These are phyloP conservation scores for Anguilla japonica DNA, from an alignment of 2,113 vertebrate genomes.

Conservation along the genomic window DNA sequence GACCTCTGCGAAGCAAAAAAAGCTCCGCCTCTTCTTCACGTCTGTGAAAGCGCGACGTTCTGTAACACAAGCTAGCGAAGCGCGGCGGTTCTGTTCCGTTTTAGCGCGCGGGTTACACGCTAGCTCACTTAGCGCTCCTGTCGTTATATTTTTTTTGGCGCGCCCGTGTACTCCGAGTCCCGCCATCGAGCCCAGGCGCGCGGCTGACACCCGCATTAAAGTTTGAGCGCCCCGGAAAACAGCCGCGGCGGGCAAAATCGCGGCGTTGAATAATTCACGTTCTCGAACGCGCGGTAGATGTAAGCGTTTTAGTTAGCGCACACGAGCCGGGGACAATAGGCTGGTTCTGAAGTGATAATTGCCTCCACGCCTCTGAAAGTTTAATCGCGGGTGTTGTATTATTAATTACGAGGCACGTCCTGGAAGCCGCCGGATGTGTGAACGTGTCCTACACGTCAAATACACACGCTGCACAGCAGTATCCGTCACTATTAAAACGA, in stretches of 20 bases:
- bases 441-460: background rate
- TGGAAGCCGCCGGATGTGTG: background rate
- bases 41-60: background rate
- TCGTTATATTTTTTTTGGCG: accelerated
- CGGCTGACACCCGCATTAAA: background rate
- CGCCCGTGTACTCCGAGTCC: background rate
- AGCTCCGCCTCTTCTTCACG: background rate
- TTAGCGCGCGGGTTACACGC: background rate
- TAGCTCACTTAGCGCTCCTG: background rate
- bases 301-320: background rate
- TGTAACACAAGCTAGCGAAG: background rate
- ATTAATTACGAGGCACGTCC: background rate
- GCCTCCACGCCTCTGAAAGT: background rate
- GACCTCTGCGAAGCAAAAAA: background rate
- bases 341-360: background rate
- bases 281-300: background rate
- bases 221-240: background rate
- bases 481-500: background rate
- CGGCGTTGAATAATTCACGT: background rate
- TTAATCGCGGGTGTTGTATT: background rate
- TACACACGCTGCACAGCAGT: background rate
- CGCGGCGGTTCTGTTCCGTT: background rate
- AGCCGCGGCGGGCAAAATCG: background rate
- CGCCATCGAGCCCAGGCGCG: background rate
- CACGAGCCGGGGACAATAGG: background rate